phyloP scores from a whole-genome alignment of 2,113 vertebrate species.

The Monarcha castaneiventris region DNA sequence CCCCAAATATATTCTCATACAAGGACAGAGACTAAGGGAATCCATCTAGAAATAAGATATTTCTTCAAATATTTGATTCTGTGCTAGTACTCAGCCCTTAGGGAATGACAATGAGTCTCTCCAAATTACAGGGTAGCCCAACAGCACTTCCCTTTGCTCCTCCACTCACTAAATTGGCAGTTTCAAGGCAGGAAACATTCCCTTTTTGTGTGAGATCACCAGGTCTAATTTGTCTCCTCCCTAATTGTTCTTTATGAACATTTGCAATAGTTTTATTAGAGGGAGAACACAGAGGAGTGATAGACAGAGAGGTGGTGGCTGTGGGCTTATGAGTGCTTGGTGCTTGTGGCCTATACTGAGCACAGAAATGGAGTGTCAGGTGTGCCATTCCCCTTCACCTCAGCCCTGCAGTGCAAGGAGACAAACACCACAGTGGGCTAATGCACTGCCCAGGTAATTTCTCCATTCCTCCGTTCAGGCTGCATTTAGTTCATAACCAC shows the following conservation, averaged over 20 bases:
- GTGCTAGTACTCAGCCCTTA: background rate
- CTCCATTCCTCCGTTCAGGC: background rate
- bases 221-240: background rate
- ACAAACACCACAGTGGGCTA: background rate
- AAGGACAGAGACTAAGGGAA: background rate
- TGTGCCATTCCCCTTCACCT: background rate
- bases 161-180: background rate
- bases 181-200: background rate
- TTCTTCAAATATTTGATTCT: background rate
- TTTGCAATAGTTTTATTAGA: background rate
- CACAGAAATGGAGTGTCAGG: background rate
- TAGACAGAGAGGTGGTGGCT: fast-evolving
- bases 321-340: background rate
- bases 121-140: background rate
- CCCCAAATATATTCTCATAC: background rate
- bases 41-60: background rate
- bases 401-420: background rate
- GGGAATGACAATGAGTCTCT: background rate
- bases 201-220: background rate
- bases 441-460: background rate
- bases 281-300: background rate
- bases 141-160: background rate
- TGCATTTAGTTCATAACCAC: background rate
- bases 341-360: background rate
- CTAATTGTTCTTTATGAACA: background rate